These are phyloP conservation scores for Columba janthina DNA, from an alignment of 2,113 vertebrate species.

Conservation along the genomic window DNA sequence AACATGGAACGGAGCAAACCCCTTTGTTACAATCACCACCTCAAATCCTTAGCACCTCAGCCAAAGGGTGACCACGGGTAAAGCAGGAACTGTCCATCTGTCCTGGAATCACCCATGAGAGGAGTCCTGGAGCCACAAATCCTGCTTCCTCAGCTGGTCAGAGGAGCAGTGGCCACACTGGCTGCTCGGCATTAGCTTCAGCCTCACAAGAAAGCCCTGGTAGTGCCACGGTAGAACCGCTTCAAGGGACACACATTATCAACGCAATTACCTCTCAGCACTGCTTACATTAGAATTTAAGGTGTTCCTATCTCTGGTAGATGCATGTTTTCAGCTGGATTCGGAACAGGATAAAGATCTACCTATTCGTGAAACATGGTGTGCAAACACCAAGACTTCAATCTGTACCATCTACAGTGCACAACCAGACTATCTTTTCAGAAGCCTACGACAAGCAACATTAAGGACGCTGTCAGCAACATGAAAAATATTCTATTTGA, in stretches of 20 bases:
- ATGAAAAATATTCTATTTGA: not conserved
- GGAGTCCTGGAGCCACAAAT: not conserved
- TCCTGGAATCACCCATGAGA: accelerated
- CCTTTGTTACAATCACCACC: not conserved
- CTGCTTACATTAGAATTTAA: not conserved
- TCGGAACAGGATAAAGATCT: not conserved
- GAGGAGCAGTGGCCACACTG: not conserved
- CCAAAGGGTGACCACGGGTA: not conserved
- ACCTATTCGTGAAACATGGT: accelerated
- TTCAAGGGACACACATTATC: not conserved
- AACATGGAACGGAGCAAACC: accelerated
- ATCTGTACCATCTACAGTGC: not conserved
- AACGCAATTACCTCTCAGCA: not conserved
- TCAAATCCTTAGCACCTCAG: not conserved
- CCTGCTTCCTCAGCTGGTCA: not conserved
- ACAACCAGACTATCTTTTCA: not conserved
- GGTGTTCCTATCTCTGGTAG: not conserved
- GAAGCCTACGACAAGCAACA: not conserved
- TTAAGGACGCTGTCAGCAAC: not conserved
- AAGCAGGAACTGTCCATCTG: not conserved
- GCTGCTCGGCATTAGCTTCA: not conserved
- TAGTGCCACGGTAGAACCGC: accelerated
- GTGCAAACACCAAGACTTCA: not conserved
- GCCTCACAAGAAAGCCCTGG: not conserved
- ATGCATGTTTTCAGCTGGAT: not conserved